A percentile compares a stretch with the other conserved stretches of the same genome.
Evolutionary conservation across 2,797 vertebrate species (phyloP).

Genomic region (Ficedula albicollis): DNA sequence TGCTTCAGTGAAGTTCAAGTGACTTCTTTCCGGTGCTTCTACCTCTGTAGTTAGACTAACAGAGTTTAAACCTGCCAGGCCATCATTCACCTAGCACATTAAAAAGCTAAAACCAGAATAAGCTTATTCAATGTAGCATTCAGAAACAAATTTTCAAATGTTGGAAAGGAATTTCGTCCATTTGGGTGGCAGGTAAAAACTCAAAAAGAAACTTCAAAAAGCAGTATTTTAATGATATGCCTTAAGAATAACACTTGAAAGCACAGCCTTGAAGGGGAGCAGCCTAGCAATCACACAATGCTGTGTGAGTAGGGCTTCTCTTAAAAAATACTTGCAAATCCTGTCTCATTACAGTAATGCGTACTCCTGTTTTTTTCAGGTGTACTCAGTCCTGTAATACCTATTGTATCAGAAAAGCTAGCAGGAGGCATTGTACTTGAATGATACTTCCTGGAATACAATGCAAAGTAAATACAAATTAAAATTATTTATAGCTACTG

Average conservation of each 20-base stretch:
- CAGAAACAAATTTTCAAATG: neutral
- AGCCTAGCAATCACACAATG: neutral
- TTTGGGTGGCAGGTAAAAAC: neutral
- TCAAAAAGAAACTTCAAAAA: neutral
- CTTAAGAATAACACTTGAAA: neutral
- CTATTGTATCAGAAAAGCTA: neutral
- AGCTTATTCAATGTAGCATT: neutral
- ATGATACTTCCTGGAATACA: neutral
- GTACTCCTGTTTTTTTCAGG: neutral
- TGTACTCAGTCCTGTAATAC: neutral
- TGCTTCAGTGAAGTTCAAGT: neutral
- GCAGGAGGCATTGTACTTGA: neutral
- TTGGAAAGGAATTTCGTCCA: neutral
- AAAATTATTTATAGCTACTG: neutral
- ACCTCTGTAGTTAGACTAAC: neutral
- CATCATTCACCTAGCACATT: neutral
- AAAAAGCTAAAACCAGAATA: neutral
- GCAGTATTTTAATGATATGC: neutral
- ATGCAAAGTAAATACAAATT: neutral
- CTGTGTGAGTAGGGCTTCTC: neutral
- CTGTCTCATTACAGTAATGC: neutral
- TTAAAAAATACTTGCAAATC: neutral
- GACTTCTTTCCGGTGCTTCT: neutral
- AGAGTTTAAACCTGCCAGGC: neutral
- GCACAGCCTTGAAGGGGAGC: neutral